Evolutionary conservation across 2,797 vertebrate genomes (phyloP), one percentile per base, ranked within the genome.

Genomic region (Lateolabrax maculatus): DNA sequence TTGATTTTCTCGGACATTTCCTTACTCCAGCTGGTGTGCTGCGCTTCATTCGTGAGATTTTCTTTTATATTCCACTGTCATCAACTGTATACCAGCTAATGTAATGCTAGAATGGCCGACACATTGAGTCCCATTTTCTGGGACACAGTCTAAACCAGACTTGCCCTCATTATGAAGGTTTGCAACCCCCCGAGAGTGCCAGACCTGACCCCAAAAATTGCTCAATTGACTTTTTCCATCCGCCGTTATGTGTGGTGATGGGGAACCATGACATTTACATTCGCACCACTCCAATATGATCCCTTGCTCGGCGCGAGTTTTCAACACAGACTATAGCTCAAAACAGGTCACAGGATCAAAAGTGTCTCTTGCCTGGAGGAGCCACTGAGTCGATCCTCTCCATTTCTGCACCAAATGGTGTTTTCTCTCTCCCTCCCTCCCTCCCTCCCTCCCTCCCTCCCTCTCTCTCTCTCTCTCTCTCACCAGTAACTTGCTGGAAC

Each of bases 191-290:
- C 1, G 23, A 82, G 84, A 77, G 75, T 18, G 62, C 34, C 74
- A 56, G 61, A 84, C 72, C 86, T 83, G 80, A 91, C 87, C 86
- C 83, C 75, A 83, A 87, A 89, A 87, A 92, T 85, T 71, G 76
- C 89, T 87, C 87, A 86, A 90, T 91, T 91, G 90, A 90, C 88
- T 89, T 92, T 85, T 90, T 79, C 87, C 84, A 61, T 88, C 79
- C 15, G 75, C 66, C 68, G 66, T 87, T 81, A 80, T 86, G 90
- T 88, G 87, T 86, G 88, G 70, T 63, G 87, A 91, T 88, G 92
- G 69, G 89, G 87, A 93, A 90, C 87, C 83, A 74, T 93, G 91
- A 89, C 92, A 93, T 93, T 93, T 92, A 89, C 75, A 87, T 91
- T 79, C 9, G 57, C 79, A 39, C 57, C 39, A 49, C 78, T 87